Base-by-base conservation (phyloP, 2,888 invertebrate species). In the Nomada ruficornis region DNA sequence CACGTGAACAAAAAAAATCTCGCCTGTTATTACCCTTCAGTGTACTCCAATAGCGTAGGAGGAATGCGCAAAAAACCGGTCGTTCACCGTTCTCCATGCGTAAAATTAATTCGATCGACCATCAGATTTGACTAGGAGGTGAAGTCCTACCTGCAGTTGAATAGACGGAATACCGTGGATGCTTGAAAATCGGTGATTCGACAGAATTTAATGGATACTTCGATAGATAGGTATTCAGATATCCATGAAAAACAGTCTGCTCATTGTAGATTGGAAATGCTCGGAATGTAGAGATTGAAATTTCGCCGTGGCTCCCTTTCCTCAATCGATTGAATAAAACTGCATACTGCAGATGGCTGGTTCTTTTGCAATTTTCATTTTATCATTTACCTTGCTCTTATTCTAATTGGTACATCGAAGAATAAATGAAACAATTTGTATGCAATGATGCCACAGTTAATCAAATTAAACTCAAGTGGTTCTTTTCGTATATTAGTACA, bases 21-120 rank as follows among this genome's bases (percentile, higher is more conserved):
- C 26, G n/a, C 15, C 42, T 18, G 52, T 70, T 64, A 54, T 77
- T 62, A 52, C 11, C 29, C 15, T 18, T 2, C n/a, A 47, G 55
- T 4, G 18, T 52, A 44, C 29, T 23, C 29, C 50, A 57, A 23
- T 23, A n/a, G 36, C n/a, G 64, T 47, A 36, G 47, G 20, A 60
- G 23, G 0, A 42, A 15, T 15, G 2, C 1, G n/a, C 0, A 2
- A 13, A 68, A 18, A 50, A 64, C 2, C 26, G 47, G 50, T 63
- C 52, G 64, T 59, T 64, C 36, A 9, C 15, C 36, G 18, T 62
- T 42, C 42, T 4, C 20, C 64, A 23, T 50, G 64, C 77, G 70
- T 65, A 26, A 70, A 79, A 79, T 77, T 70, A 65, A 79, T 77
- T 65, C 77, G 44, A 29, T 15, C 64, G 23, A 50, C 23, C 50